Conservation (phyloP, 2,888 invertebrate genomes). For the Macropis europaea region DNA sequence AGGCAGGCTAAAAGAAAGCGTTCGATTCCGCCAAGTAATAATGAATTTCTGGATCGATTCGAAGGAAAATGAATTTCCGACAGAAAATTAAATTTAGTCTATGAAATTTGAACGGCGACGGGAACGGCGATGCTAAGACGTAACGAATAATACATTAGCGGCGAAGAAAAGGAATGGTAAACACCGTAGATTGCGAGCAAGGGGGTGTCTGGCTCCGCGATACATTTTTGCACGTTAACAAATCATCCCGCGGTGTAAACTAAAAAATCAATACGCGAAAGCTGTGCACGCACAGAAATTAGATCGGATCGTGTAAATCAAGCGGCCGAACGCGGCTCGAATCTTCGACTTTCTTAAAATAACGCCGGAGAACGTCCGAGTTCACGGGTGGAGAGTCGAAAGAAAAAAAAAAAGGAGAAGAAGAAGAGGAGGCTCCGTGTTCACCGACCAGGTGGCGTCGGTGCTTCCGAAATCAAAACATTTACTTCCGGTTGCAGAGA, state of each 20-base stretch:
- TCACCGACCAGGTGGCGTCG: slow-evolving; percentile 44
- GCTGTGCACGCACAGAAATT: slow-evolving; percentile 29
- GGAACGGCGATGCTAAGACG: too few relatives aligned
- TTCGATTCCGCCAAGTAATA: too few relatives aligned
- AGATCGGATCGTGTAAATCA: slow-evolving; percentile 40
- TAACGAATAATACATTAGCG: background rate
- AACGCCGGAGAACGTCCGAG: slow-evolving; percentile 33
- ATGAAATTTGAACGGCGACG: too few relatives aligned
- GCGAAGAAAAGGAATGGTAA: background rate
- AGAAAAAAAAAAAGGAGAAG: slow-evolving; percentile 8
- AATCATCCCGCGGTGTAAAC: slow-evolving; percentile 27
- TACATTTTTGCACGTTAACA: slow-evolving; percentile 13
- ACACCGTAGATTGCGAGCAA: background rate
- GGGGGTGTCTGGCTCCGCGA: slow-evolving; percentile 5
- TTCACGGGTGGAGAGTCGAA: slow-evolving; percentile 14
- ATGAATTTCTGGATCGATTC: too few relatives aligned
- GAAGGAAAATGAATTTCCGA: too few relatives aligned
- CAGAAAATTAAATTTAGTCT: too few relatives aligned
- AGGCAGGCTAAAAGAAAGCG: too few relatives aligned
- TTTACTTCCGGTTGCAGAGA: slow-evolving; percentile 41
- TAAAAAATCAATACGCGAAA: slow-evolving; percentile 38
- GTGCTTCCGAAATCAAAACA: slow-evolving; percentile 48
- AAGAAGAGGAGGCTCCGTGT: slow-evolving; percentile 3
- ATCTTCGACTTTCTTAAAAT: slow-evolving; percentile 52
- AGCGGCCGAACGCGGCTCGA: slow-evolving; percentile 14